These are phyloP conservation scores for Sebastes ruberrimus DNA, from an alignment of 2,797 vertebrate genomes.

Conservation along the genomic window DNA sequence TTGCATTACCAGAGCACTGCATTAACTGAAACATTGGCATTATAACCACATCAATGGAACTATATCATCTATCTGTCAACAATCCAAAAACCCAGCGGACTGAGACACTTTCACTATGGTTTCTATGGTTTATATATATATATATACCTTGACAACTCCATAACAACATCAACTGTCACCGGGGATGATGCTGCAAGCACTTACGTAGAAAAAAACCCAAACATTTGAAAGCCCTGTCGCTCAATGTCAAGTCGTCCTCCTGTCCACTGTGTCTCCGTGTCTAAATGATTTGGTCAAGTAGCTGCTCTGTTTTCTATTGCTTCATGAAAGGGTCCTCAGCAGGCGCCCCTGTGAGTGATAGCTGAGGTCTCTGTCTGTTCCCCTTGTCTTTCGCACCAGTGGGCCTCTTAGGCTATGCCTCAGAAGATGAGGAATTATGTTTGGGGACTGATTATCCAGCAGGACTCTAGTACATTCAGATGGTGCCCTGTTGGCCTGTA, in stretches of 20 bases:
- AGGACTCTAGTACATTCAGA: slow-evolving; percentile 25
- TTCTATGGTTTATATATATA: slow-evolving; percentile 5
- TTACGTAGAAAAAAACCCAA: background rate
- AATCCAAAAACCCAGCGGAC: slow-evolving; percentile 8
- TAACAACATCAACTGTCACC: slow-evolving; percentile 56
- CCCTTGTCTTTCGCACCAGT: slow-evolving; percentile 29
- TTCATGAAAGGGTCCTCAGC: slow-evolving; percentile 45
- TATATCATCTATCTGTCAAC: slow-evolving; percentile 69
- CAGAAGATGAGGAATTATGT: slow-evolving; percentile 1
- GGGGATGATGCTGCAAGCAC: slow-evolving; percentile 8
- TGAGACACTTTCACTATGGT: slow-evolving; percentile 3
- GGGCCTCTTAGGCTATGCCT: slow-evolving; percentile 14
- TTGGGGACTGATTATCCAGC: slow-evolving; percentile 32
- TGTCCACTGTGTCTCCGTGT: slow-evolving; percentile 40
- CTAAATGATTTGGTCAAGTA: slow-evolving; percentile 64
- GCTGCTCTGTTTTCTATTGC: slow-evolving; percentile 46
- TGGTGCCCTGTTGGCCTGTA: slow-evolving; percentile 28
- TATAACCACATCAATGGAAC: slow-evolving; percentile 47
- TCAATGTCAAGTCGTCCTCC: slow-evolving; percentile 54
- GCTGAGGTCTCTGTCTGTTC: slow-evolving; percentile 31
- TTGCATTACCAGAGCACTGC: slow-evolving; percentile 38
- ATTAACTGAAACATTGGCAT: slow-evolving; percentile 51
- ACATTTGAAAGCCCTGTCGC: slow-evolving; percentile 24
- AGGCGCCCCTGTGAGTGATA: slow-evolving; percentile 48
- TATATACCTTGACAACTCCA: slow-evolving; percentile 42